phyloP scores from a whole-genome alignment of 2,113 vertebrate genomes.

The Hymenochirus boettgeri region DNA sequence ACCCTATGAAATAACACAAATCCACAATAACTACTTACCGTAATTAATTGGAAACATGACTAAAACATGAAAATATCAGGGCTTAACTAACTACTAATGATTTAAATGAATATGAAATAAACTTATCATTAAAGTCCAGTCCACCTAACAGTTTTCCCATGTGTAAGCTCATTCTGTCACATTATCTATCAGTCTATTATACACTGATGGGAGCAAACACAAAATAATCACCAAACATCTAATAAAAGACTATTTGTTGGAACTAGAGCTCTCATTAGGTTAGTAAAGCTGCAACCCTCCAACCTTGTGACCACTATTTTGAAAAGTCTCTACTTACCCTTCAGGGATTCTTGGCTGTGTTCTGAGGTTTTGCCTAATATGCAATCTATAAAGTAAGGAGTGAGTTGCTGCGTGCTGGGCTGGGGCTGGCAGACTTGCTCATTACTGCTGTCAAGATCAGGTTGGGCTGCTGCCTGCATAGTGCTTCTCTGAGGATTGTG shows the following conservation, averaged over 20 bases:
- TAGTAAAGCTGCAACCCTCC: too few species aligned
- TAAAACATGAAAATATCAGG: too few species aligned
- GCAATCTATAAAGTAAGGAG: constrained; percentile 59
- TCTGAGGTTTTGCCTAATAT: constrained; percentile 40
- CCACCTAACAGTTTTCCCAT: too few species aligned
- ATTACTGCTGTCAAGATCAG: constrained; percentile 21
- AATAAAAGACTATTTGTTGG: not conserved
- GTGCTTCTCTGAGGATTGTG: constrained; percentile 22
- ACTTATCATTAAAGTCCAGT: too few species aligned
- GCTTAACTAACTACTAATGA: too few species aligned
- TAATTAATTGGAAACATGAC: too few species aligned
- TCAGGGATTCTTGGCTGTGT: constrained; percentile 8
- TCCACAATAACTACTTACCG: too few species aligned
- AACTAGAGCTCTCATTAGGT: not conserved
- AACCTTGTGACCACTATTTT: not conserved
- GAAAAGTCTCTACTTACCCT: constrained; percentile 31
- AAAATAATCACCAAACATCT: not conserved
- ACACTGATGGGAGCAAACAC: not conserved
- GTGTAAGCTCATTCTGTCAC: too few species aligned
- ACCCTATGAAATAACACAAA: too few species aligned
- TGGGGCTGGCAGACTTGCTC: constrained; percentile 2
- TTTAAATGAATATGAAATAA: too few species aligned
- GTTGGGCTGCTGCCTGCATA: constrained; percentile 49
- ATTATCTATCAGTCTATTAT: not conserved
- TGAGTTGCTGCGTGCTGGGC: constrained; percentile 44